A percentile compares a stretch with the other conserved stretches of the same genome.
Conservation (phyloP, 2,113 vertebrate genomes). For the Brachyhypopomus occidentalis region DNA sequence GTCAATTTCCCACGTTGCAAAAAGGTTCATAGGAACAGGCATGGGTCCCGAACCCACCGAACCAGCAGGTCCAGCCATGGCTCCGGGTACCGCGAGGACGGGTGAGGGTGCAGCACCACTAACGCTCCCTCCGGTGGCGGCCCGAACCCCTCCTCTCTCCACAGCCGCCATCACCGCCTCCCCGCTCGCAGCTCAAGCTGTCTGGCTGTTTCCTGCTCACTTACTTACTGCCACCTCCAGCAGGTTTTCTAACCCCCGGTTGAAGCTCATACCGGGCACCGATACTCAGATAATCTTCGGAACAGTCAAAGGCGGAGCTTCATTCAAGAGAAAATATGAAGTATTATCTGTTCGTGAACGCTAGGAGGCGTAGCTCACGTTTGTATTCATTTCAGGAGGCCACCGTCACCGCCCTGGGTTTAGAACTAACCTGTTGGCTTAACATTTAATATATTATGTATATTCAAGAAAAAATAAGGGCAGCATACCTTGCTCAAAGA, state of each 20-base stretch:
- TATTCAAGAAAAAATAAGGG: neutral
- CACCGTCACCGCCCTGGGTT: neutral
- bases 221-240: constrained; percentile 18
- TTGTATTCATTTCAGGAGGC: neutral
- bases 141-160: constrained; percentile 65
- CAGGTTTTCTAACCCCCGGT: constrained; percentile 1
- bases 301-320: constrained; percentile 50
- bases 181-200: constrained; percentile 49
- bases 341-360: neutral
- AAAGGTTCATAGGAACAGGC: constrained; percentile 75
- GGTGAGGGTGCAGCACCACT: constrained; percentile 49
- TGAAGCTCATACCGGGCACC: constrained; percentile 41
- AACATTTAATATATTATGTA: neutral
- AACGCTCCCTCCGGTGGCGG: constrained; percentile 51
- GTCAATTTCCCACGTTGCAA: constrained; percentile 74
- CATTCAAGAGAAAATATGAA: constrained; percentile 24
- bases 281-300: constrained; percentile 38
- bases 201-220: constrained; percentile 36
- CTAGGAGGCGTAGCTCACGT: constrained; percentile 15
- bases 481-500: neutral
- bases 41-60: constrained; percentile 54
- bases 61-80: constrained; percentile 43
- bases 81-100: constrained; percentile 49
- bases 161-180: constrained; percentile 65
- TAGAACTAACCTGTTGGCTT: neutral